A percentile compares a stretch with the other conserved stretches of the same genome.
Conservation (phyloP, 2,113 vertebrate species). For the Sturnira hondurensis region DNA sequence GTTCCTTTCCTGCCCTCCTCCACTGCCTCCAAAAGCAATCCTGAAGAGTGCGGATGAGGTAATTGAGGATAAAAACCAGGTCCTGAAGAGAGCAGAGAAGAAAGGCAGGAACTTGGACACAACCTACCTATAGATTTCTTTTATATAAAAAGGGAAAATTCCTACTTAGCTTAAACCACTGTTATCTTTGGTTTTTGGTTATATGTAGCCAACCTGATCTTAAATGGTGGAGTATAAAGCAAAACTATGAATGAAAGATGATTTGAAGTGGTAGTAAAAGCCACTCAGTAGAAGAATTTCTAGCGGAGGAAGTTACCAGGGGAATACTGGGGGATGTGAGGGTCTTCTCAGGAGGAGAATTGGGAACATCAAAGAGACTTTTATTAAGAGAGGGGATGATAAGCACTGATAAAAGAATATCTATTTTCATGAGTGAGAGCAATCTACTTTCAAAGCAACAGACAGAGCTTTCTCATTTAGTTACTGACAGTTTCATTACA, state of each 20-base stretch:
- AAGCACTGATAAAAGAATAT: not conserved
- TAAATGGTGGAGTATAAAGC: not conserved
- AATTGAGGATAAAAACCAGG: not conserved
- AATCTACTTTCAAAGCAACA: conserved; percentile 12
- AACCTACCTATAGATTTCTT: not conserved
- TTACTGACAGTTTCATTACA: not conserved
- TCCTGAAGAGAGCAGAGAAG: not conserved
- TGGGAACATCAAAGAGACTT: not conserved
- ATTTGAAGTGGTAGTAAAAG: not conserved
- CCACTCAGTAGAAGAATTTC: conserved; percentile 13
- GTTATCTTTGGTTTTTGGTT: not conserved
- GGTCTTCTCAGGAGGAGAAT: not conserved
- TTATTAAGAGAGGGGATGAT: not conserved
- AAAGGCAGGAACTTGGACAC: not conserved
- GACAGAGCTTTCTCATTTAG: not conserved
- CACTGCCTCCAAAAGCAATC: not conserved
- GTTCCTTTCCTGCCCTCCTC: not conserved
- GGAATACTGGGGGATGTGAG: not conserved
- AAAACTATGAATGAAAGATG: not conserved
- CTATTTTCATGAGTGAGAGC: not conserved
- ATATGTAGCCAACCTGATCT: not conserved
- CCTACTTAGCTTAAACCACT: not conserved
- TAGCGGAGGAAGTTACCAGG: not conserved
- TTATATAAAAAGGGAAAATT: not conserved
- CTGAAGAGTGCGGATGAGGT: not conserved